Evolutionary conservation across 2,888 invertebrate genomes (phyloP).

Genomic region (Leucophenga montana): DNA sequence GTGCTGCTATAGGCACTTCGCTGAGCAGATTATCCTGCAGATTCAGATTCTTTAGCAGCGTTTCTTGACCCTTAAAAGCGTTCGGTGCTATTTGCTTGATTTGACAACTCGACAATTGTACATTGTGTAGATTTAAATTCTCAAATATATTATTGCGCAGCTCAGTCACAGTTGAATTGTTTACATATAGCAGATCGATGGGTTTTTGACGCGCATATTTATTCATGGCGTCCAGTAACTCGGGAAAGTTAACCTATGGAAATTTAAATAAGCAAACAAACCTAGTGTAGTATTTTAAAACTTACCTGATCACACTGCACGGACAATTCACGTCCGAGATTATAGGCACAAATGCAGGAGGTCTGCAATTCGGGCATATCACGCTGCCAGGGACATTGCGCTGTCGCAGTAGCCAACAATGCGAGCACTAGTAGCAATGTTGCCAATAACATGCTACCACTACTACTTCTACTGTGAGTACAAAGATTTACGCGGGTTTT

Average conservation of each 20-base stretch:
- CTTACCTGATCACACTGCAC: constrained; percentile 89
- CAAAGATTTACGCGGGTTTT: constrained; percentile 12
- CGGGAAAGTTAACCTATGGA: constrained; percentile 81
- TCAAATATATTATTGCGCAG: constrained; percentile 81
- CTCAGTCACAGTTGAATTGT: constrained; percentile 85
- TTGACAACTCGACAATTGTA: constrained; percentile 88
- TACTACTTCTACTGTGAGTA: neutral
- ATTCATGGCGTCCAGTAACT: constrained; percentile 83
- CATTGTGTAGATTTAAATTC: constrained; percentile 83
- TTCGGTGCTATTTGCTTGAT: constrained; percentile 81
- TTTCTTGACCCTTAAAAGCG: constrained; percentile 89
- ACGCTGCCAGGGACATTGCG: constrained; percentile 90
- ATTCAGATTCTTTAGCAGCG: constrained; percentile 86
- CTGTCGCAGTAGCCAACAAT: constrained; percentile 57
- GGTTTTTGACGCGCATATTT: constrained; percentile 79
- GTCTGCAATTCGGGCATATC: constrained; percentile 84
- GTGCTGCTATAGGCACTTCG: constrained; percentile 83
- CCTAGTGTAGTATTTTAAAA: constrained; percentile 5
- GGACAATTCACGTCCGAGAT: constrained; percentile 87
- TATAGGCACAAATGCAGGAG: constrained; percentile 90
- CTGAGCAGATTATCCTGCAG: constrained; percentile 87
- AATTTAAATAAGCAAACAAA: neutral
- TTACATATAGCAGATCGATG: constrained; percentile 89
- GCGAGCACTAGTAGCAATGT: constrained; percentile 36
- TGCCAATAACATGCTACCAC: constrained; percentile 17